Base-by-base conservation (phyloP, 2,797 vertebrate genomes). In the Spea hammondii region DNA sequence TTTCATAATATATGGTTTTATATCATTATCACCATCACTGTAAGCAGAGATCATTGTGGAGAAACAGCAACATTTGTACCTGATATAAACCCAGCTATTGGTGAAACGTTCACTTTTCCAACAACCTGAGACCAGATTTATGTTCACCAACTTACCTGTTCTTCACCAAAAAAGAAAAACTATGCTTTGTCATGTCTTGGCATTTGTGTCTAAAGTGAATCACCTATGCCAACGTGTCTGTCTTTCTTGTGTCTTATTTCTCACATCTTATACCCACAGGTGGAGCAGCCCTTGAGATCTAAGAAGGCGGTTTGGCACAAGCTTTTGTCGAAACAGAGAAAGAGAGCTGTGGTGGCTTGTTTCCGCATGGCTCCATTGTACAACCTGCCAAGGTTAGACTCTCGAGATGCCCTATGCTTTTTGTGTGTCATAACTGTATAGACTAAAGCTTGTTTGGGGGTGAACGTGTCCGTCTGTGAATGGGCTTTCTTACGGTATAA, bases 261-360 rank as follows among this genome's bases (percentile, higher is more conserved):
- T 17, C 48, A 3, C 32, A 3, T 10, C 48, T 59, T 64, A 11
- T 79, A 12, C 48, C 65, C 32, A 50, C 74, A 99, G 98, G 97
- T 99, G 85, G 98, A 99, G 84, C 97, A 99, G 85, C 97, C 97
- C 2, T 85, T 99, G 85, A 92, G 97, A 86, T 99, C 97, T 80
- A 99, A 98, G 90, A 99, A 99, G 85, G 98, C 96, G 5, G 98
- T 99, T 0, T 99, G 98, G 98, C 96, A 99, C 89, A 99, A 99
- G 84, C 86, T 99, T 59, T 87, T 99, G 49, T 99, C 97, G 85
- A 99, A 99, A 82, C 98, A 99, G 90, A 95, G 97, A 65, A 99
- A 99, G 87, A 90, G 98, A 85, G 98, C 98, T 0, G 98, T 99
- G n/a, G 97, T 99, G 62, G 98, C 98, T 5, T 99, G 97, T 87